Evolutionary conservation across 1,140 invertebrate species (phyloP), one percentile per base, ranked within the genome.

Genomic region (Hypsibius dujardini): DNA sequence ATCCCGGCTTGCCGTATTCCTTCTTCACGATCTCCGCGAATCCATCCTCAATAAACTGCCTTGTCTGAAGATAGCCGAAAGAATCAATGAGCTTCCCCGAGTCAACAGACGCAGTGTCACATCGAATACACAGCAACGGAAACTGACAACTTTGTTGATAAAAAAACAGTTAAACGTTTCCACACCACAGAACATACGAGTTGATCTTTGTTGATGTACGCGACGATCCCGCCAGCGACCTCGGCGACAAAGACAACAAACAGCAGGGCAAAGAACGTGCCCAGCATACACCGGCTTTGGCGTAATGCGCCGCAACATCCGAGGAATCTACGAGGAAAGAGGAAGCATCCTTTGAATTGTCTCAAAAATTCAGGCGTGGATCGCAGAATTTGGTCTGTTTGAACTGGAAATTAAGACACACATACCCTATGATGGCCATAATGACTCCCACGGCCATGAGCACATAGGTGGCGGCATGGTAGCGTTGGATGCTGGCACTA

Each of bases 231-330:
- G 70, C 86, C 85, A 1, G 87, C 86, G 50, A 88, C 83, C 82
- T 89, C 86, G 40, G 85, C 86, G n/a, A 88, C 87, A 75, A 89
- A 82, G 60, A 88, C 84, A n/a, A 89, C 81, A 59, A 90, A 78
- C 60, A 89, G 81, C 59, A 87, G 82, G 74, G 85, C 85, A 77
- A 88, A 87, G 78, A 87, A 89, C 82, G 87, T 84, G 72, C 89
- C 84, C 7, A 97, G 83, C 83, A 93, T 85, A 79, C 89, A 90
- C 75, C 88, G 88, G 72, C 87, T 91, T 79, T 93, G 90, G 74
- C 86, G 85, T 70, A 89, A 85, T 12, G 90, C 88, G 46, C 92
- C 92, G 78, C 88, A 92, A 78, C 91, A 95, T 70, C 92, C 93
- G 47, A 94, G 84, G 79, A 95, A 88, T 1, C 28, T 28, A 28